Conservation (phyloP, 2,888 invertebrate species). For the Digitonthophagus gazella region DNA sequence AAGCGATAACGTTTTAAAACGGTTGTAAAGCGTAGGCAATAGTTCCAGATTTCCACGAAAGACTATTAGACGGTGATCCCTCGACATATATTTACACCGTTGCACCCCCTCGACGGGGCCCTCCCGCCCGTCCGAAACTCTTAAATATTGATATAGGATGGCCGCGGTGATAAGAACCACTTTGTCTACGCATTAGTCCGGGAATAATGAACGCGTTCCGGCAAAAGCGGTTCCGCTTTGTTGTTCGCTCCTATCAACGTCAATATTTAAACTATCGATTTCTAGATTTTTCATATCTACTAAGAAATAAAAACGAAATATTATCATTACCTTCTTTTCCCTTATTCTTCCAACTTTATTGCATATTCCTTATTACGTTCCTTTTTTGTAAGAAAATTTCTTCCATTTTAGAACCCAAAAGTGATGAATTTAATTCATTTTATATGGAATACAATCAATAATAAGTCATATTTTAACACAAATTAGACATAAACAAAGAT, state of each 20-base stretch:
- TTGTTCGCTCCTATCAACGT: neutral
- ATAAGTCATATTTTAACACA: too few relatives aligned
- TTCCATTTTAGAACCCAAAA: too few relatives aligned
- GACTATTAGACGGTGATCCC: slow-evolving; percentile 9
- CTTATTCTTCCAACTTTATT: neutral
- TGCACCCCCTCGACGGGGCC: neutral
- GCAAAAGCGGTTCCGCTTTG: neutral
- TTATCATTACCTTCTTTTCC: too few relatives aligned
- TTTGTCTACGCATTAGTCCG: neutral
- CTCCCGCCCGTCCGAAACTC: too few relatives aligned
- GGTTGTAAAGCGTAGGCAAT: neutral
- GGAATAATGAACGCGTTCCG: neutral
- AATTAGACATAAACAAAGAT: too few relatives aligned
- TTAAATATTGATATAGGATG: neutral
- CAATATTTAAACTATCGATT: neutral
- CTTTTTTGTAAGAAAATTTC: too few relatives aligned
- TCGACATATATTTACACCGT: slow-evolving; percentile 7
- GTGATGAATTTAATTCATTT: too few relatives aligned
- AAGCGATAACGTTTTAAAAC: neutral
- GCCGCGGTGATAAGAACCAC: neutral
- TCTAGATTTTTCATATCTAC: neutral
- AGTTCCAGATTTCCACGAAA: slow-evolving; percentile 14
- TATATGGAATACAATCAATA: too few relatives aligned
- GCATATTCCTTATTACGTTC: too few relatives aligned
- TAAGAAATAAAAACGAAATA: too few relatives aligned